A percentile compares a stretch with the other conserved stretches of the same genome.
phyloP scores from a whole-genome alignment of 2,113 vertebrate genomes.

The Pogona vitticeps region DNA sequence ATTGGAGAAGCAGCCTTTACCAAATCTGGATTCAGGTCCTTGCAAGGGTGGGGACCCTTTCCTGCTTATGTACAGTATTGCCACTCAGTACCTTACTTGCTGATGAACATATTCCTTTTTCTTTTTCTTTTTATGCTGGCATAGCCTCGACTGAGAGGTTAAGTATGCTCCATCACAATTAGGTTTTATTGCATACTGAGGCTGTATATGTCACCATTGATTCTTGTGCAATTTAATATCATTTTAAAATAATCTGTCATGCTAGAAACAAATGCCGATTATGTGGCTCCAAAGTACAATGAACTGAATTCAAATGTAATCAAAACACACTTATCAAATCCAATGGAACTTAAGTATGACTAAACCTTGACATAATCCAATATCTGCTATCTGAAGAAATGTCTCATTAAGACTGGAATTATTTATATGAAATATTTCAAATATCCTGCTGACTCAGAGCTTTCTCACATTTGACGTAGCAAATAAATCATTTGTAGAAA shows the following conservation, averaged over 20 bases:
- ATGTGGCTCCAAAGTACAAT: slow-evolving; percentile 18
- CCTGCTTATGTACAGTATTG: background rate
- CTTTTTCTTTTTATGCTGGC: no score
- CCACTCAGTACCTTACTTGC: background rate
- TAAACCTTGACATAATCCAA: background rate
- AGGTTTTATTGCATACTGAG: background rate
- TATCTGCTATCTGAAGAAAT: background rate
- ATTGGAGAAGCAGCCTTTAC: background rate
- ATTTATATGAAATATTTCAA: background rate
- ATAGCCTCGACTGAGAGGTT: no score
- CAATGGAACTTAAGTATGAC: background rate
- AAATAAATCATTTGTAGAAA: background rate
- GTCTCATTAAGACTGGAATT: background rate
- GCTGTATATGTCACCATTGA: background rate
- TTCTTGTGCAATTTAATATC: slow-evolving; percentile 3
- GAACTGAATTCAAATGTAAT: background rate
- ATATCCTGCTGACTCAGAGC: background rate
- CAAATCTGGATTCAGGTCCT: background rate
- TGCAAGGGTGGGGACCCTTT: background rate
- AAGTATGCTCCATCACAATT: no score
- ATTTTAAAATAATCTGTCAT: slow-evolving; percentile 9
- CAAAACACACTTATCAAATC: background rate
- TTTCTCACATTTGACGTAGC: background rate
- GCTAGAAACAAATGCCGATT: background rate
- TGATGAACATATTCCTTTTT: no score